Conservation (phyloP, 64 coral and sea anemone species). For the Montipora foliosa region DNA sequence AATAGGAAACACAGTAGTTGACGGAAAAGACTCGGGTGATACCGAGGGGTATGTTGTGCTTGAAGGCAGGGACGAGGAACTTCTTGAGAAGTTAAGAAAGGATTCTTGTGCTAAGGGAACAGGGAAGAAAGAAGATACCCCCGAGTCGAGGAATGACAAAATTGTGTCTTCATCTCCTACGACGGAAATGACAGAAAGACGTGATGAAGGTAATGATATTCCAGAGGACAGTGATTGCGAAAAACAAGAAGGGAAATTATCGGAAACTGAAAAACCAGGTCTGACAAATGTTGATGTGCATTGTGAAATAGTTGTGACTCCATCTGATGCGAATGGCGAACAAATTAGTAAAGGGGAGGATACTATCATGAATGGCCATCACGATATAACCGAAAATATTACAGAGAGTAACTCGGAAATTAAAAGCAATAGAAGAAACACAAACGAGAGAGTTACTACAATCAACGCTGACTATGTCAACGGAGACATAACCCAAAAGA, state of each 20-base stretch:
- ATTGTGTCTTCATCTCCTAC: conserved; percentile 8
- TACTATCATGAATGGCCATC: not conserved
- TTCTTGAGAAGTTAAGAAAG: conserved; percentile 53
- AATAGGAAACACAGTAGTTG: not conserved
- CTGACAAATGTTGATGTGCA: conserved; percentile 1
- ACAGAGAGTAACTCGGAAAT: not conserved
- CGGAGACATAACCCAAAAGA: conserved; percentile 11
- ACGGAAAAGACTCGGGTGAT: not conserved
- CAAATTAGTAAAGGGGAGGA: not conserved
- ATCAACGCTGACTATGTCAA: conserved; percentile 32
- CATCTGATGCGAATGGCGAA: not conserved
- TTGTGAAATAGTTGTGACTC: conserved; percentile 21
- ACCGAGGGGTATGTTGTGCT: conserved; percentile 63
- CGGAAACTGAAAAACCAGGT: conserved; percentile 13
- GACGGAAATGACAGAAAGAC: conserved; percentile 21
- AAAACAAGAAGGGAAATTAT: not conserved
- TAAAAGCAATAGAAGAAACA: not conserved
- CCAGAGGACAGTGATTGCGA: conserved; percentile 8
- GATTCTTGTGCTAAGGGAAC: conserved; percentile 35
- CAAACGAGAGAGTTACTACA: not conserved
- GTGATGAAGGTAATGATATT: not conserved
- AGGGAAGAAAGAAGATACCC: not conserved
- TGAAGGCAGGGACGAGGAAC: conserved; percentile 65
- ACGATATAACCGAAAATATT: not conserved
- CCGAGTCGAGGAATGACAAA: not conserved